Base-by-base conservation (phyloP, 1,140 invertebrate genomes). In the Drosophila parvula region DNA sequence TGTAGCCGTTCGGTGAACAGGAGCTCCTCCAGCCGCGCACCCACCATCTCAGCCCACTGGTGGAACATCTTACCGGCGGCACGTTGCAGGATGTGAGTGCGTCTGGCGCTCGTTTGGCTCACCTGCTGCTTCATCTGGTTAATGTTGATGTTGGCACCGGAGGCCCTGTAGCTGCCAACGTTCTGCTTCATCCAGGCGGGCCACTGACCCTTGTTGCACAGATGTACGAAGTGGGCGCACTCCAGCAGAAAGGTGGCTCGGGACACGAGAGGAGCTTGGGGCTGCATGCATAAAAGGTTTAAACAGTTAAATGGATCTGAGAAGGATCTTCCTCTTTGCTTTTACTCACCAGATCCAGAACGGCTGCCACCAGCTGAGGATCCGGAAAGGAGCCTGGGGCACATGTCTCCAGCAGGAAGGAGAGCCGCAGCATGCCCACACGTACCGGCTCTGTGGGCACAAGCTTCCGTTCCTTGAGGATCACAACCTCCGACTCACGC, bases 151-250 rank as follows among this genome's bases (percentile, higher is more conserved):
- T 92, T 92, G 44, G 95, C 94, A 47, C 96, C 96, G 4, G 96
- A 96, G 6, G 95, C 94, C 38, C 96, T 93, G 91, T 96, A 97
- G 79, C 96, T 79, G 16, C 76, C 75, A 30, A 92, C 74, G 86
- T 96, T 97, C 43, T 96, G 93, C 92, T 97, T 97, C 96, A 99
- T 98, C 98, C 98, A 99, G 4, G 95, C 93, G 12, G 99, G 98
- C 98, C 99, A 99, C 74, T 98, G 97, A 1, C 98, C 98, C 93
- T 97, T 97, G 91, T 99, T 99, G 91, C 99, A 99, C 61, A 96
- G 95, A 91, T 99, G 98, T 0, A 99, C 98, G 86, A 99, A 97
- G 92, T 99, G 96, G 5, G 98, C 96, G 92, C 98, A 99, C 93
- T 99, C 99, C 38, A 99, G 92, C 32, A 99, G 92, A 38, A 99